Evolutionary conservation across 1,140 invertebrate genomes (phyloP), one percentile per base, ranked within the genome.

Genomic region (Carcinoscorpius rotundicauda): DNA sequence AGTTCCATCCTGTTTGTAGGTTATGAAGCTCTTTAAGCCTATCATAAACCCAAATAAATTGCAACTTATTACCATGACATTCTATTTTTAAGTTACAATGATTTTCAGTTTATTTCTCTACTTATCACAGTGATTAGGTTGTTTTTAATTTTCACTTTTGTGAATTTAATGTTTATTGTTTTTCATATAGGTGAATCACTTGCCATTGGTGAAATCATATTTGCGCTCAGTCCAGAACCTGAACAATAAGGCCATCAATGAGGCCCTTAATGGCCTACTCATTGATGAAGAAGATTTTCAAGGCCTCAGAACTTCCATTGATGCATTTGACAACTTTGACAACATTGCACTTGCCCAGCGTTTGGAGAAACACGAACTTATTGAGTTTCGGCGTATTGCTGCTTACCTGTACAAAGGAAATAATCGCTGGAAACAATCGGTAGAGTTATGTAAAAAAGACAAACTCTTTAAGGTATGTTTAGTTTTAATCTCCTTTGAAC

Each of bases 231-330:
- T 99, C 49, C 97, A 99, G 78, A 92, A 89, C 71, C 83, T 98
- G 64, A 99, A 99, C 78, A 99, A 99, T 78, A 99, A 98, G 78
- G 94, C 97, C 0, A 96, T 99, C 65, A 99, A 99, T 77, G 97
- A 99, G 78, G 93, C 97, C 1, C 82, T 99, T 5, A 99, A 99
- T 76, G 91, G 91, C 58, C 79, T 99, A 62, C 82, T 99, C 5
- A 98, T 99, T 70, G 93, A 98, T 71, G 97, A 99, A 77, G 97
- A 99, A 78, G 97, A 99, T 74, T 97, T 76, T 55, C 71, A 85
- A 79, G 93, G 95, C 58, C 80, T 99, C 61, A 82, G 95, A 66
- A 93, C 93, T 64, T 98, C 94, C 55, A 99, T 99, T 74, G 96
- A 99, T 78, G 94, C 94, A 1, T 98, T 98, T 76, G 94, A 99